phyloP scores from a whole-genome alignment of 2,797 vertebrate species.

The Coccyzus lansbergi region DNA sequence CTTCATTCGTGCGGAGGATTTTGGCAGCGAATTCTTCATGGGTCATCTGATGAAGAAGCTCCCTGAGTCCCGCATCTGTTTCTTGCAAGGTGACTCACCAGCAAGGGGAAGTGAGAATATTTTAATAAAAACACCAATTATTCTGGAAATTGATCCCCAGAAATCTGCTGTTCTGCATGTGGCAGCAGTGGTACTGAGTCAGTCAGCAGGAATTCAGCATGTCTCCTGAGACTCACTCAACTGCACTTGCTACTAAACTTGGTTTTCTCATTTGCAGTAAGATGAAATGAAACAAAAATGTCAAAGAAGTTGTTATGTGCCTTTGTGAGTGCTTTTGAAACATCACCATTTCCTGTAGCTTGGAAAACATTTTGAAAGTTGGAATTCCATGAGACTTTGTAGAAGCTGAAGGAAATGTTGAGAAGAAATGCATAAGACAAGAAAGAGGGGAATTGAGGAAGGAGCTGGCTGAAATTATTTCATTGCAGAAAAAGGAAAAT shows the following conservation, averaged over 20 bases:
- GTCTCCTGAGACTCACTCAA: not conserved
- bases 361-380: not conserved
- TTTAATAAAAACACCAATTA: not conserved
- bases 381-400: not conserved
- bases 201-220: not conserved
- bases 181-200: not conserved
- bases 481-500: not conserved
- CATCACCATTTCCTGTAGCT: not conserved
- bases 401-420: not conserved
- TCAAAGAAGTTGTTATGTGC: not conserved
- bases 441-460: not conserved
- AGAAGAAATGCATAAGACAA: not conserved
- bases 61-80: conserved; percentile 81
- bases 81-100: conserved; percentile 78
- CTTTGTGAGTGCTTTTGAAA: not conserved
- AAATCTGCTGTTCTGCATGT: not conserved
- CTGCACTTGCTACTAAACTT: not conserved
- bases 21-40: conserved; percentile 85
- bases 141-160: not conserved
- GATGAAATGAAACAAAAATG: not conserved
- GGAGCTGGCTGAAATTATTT: not conserved
- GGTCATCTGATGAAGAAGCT: conserved; percentile 81
- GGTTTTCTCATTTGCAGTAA: not conserved
- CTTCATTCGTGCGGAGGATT: conserved; percentile 78
- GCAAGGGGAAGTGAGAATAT: not conserved